Evolutionary conservation across 2,888 invertebrate genomes (phyloP).

Genomic region (Mesoligia furuncula): DNA sequence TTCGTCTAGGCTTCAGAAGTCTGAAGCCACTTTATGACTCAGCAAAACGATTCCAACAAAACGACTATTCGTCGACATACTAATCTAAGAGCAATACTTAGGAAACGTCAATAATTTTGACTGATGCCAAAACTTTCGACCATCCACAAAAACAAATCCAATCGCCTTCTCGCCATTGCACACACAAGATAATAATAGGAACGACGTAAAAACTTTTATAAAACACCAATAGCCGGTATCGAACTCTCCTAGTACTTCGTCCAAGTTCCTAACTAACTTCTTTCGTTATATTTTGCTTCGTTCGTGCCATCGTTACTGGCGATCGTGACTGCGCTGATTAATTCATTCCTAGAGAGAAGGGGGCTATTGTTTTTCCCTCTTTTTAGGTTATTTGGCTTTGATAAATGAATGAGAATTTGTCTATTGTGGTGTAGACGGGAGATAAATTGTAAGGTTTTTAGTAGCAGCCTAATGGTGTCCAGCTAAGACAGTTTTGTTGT

Average conservation of each 20-base stretch:
- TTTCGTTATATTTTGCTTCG: conserved; percentile 78
- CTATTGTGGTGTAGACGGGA: conserved; percentile 69
- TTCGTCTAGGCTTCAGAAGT: not conserved
- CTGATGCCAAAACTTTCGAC: conserved; percentile 59
- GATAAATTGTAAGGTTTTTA: conserved; percentile 69
- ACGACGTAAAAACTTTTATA: conserved; percentile 76
- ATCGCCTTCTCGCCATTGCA: conserved; percentile 72
- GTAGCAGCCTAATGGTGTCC: conserved; percentile 61
- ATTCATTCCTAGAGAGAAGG: conserved; percentile 74
- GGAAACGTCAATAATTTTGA: conserved; percentile 59
- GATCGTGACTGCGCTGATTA: conserved; percentile 88
- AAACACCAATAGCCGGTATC: conserved; percentile 79
- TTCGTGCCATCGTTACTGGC: conserved; percentile 84
- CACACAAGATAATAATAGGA: conserved; percentile 71
- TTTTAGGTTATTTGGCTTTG: conserved; percentile 76
- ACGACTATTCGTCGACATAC: conserved; percentile 10
- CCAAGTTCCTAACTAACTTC: conserved; percentile 76
- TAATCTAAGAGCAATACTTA: conserved; percentile 36
- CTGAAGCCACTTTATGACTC: conserved; percentile 19
- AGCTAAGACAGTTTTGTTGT: conserved; percentile 51
- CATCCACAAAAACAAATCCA: conserved; percentile 71
- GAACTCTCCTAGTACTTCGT: conserved; percentile 72
- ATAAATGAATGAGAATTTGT: conserved; percentile 76
- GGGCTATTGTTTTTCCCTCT: conserved; percentile 78
- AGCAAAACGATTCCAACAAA: conserved; percentile 12